Base-by-base conservation (phyloP, 2,113 vertebrate species). In the Mus pahari region DNA sequence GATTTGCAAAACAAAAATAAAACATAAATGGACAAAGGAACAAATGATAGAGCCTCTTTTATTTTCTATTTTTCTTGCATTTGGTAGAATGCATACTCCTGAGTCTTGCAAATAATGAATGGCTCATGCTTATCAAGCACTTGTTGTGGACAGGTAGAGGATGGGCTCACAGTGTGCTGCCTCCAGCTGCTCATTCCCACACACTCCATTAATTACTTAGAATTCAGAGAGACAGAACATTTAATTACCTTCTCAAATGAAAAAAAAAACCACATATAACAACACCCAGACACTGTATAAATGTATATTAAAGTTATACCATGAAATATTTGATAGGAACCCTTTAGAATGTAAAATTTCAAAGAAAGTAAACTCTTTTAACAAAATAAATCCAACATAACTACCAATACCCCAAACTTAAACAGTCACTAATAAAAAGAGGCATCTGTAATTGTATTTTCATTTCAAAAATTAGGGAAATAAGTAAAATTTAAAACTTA, bases 171-270 rank as follows among this genome's bases (percentile, higher is more conserved):
- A 77, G 26, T 89, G 64, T 68, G 26, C 66, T 92, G 90, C 75
- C 70, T 93, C 83, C 93, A 96, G 88, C 88, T 97, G 95, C 66
- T 94, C 96, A 97, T 97, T 90, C 77, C 48, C 90, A 20, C 33
- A 97, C 82, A 96, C 78, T 90, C 96, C 92, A 96, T 97, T 96
- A 97, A 92, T 97, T 91, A 87, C 70, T 96, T 17, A 16, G 71
- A 95, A 96, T 97, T 97, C 93, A 98, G 90, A 92, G 55, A 97
- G 95, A 89, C 66, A 0, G 26, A 11, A n/a, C 90, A 33, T 96
- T 90, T 83, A 90, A 95, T 97, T 96, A 97, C 7, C 96, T 98
- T 96, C 71, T 97, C 87, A 97, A 95, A 94, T 92, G 71, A 89
- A 73, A 66, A 77, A 84, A 31, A 45, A 26, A 45, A 64, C n/a